These are phyloP conservation scores for Anabacerthia variegaticeps DNA, from an alignment of 2,797 vertebrate genomes.

Conservation along the genomic window DNA sequence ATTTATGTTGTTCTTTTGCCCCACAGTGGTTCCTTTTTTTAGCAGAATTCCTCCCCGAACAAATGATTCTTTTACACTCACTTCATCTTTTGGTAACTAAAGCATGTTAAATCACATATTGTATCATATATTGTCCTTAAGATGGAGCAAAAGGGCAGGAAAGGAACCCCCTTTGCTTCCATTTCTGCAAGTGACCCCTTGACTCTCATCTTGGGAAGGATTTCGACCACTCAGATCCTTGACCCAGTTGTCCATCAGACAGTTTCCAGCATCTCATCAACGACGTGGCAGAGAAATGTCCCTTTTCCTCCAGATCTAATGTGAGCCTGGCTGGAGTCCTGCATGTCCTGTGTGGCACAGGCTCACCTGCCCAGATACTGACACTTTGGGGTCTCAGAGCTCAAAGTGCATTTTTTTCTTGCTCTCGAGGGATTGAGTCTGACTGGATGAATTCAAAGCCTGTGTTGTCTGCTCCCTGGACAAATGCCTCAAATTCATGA, in stretches of 20 bases:
- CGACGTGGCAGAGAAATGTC: background rate
- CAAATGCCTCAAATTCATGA: background rate
- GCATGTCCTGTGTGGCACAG: background rate
- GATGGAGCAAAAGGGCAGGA: background rate
- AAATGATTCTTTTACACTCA: background rate
- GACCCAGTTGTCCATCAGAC: background rate
- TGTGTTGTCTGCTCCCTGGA: background rate
- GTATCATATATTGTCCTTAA: background rate
- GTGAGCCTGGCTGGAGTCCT: slow-evolving; percentile 27
- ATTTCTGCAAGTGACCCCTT: background rate
- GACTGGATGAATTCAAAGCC: background rate
- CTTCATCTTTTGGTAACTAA: background rate
- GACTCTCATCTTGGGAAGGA: background rate
- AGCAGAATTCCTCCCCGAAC: background rate
- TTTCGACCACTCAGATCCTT: background rate
- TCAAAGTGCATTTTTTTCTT: background rate
- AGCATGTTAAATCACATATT: background rate
- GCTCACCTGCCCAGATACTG: background rate
- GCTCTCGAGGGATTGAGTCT: background rate
- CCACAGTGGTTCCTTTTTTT: background rate
- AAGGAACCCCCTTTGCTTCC: background rate
- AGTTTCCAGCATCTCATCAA: background rate
- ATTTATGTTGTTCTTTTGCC: background rate
- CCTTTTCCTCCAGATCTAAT: background rate
- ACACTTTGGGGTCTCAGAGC: background rate